Conservation (phyloP, 2,797 vertebrate species). For the Kryptolebias ocellatus region DNA sequence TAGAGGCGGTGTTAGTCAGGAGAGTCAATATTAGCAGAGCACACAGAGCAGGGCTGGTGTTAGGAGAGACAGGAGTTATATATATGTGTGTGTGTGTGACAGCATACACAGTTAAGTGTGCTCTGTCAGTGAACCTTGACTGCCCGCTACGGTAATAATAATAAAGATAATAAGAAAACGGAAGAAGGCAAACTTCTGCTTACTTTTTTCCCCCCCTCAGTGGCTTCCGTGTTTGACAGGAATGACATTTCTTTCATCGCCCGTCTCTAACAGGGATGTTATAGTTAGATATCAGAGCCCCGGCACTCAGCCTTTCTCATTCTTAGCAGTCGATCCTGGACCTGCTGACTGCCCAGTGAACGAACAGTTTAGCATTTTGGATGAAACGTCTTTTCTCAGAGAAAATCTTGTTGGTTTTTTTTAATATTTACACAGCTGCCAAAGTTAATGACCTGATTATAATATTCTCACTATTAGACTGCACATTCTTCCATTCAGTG, state of each 20-base stretch:
- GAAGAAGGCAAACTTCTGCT: slow-evolving; percentile 71
- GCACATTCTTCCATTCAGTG: slow-evolving; percentile 45
- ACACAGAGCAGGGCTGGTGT: slow-evolving; percentile 86
- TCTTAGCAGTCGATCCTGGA: slow-evolving; percentile 34
- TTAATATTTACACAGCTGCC: slow-evolving; percentile 58
- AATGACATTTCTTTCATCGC: slow-evolving; percentile 68
- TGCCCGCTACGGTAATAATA: slow-evolving; percentile 65
- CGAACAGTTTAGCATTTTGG: slow-evolving; percentile 50
- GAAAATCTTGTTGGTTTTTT: slow-evolving; percentile 41
- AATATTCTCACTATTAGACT: slow-evolving; percentile 50
- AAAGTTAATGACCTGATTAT: slow-evolving; percentile 59
- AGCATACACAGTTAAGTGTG: slow-evolving; percentile 69
- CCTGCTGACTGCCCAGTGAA: slow-evolving; percentile 53
- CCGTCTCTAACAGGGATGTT: slow-evolving; percentile 57
- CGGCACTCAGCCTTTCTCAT: slow-evolving; percentile 23
- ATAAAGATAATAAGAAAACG: slow-evolving; percentile 74
- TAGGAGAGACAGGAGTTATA: slow-evolving; percentile 79
- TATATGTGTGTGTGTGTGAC: slow-evolving; percentile 51
- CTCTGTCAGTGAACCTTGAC: slow-evolving; percentile 79
- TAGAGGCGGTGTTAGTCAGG: slow-evolving; percentile 89
- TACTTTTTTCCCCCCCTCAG: slow-evolving; percentile 39
- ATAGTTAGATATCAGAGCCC: slow-evolving; percentile 54
- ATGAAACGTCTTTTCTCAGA: slow-evolving; percentile 11
- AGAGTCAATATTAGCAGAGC: slow-evolving; percentile 96
- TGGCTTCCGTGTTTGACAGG: slow-evolving; percentile 64